phyloP scores from a whole-genome alignment of 2,797 vertebrate species.

The Meda fulgida region DNA sequence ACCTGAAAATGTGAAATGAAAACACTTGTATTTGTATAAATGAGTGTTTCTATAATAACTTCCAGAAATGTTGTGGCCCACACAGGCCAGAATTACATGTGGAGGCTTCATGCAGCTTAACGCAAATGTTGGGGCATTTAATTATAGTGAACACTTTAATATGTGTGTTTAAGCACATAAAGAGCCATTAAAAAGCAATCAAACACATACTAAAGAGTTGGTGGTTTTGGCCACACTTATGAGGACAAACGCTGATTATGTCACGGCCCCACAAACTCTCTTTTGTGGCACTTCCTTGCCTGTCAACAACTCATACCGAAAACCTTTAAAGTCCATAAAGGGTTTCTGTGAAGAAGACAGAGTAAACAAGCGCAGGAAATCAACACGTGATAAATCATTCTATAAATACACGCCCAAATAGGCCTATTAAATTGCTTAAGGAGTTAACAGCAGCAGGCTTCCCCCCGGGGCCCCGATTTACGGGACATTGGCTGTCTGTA shows the following conservation, averaged over 20 bases:
- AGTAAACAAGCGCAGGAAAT: constrained; percentile 42
- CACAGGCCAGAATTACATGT: not conserved
- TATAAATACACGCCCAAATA: constrained; percentile 50
- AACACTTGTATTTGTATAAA: constrained; percentile 17
- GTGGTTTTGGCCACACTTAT: constrained; percentile 19
- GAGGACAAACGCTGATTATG: constrained; percentile 26
- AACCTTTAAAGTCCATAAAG: constrained; percentile 31
- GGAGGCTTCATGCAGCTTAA: not conserved
- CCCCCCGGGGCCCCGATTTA: constrained; percentile 42
- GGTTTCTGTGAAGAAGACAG: constrained; percentile 16
- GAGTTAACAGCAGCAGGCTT: constrained; percentile 39
- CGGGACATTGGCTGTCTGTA: constrained; percentile 30
- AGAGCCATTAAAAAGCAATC: constrained; percentile 27
- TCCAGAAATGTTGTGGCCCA: not conserved
- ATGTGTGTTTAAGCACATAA: not conserved
- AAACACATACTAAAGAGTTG: constrained; percentile 16
- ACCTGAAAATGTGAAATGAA: not conserved
- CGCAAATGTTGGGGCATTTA: not conserved
- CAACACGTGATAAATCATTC: constrained; percentile 49
- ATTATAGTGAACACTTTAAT: not conserved
- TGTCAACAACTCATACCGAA: constrained; percentile 1
- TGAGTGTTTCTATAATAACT: not conserved
- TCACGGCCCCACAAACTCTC: constrained; percentile 38
- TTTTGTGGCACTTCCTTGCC: constrained; percentile 31
- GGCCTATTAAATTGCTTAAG: constrained; percentile 47